Conservation (phyloP, 2,797 vertebrate species). For the Sparus aurata region DNA sequence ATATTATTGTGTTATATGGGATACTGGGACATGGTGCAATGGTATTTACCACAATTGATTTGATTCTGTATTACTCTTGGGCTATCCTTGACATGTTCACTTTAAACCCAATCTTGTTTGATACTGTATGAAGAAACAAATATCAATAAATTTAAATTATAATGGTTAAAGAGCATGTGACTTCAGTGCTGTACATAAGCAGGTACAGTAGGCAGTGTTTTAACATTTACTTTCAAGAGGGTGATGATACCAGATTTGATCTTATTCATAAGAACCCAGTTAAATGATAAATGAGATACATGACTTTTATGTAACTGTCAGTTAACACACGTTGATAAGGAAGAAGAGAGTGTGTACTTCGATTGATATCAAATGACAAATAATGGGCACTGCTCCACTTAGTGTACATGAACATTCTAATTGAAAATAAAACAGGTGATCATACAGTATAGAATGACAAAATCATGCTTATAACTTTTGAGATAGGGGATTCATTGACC, state of each 20-base stretch:
- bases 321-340: slow-evolving; percentile 1
- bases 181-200: slow-evolving; percentile 23
- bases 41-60: slow-evolving; percentile 70
- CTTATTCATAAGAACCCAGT: background rate
- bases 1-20: slow-evolving; percentile 72
- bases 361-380: slow-evolving; percentile 22
- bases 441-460: background rate
- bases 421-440: slow-evolving; percentile 1
- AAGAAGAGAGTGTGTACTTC: slow-evolving; percentile 9
- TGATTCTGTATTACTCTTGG: slow-evolving; percentile 77
- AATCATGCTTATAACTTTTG: background rate
- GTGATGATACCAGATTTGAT: background rate
- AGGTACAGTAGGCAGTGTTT: background rate
- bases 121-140: slow-evolving; percentile 72
- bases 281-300: background rate
- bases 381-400: background rate
- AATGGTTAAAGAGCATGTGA: slow-evolving; percentile 37
- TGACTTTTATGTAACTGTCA: background rate
- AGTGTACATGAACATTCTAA: background rate
- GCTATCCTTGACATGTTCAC: slow-evolving; percentile 67
- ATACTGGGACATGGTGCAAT: slow-evolving; percentile 82
- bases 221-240: slow-evolving; percentile 2
- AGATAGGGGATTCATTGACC: background rate
- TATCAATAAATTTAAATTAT: slow-evolving; percentile 80
- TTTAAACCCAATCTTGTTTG: slow-evolving; percentile 72